phyloP scores from a whole-genome alignment of 2,888 invertebrate species.

The Aphodius granarius region DNA sequence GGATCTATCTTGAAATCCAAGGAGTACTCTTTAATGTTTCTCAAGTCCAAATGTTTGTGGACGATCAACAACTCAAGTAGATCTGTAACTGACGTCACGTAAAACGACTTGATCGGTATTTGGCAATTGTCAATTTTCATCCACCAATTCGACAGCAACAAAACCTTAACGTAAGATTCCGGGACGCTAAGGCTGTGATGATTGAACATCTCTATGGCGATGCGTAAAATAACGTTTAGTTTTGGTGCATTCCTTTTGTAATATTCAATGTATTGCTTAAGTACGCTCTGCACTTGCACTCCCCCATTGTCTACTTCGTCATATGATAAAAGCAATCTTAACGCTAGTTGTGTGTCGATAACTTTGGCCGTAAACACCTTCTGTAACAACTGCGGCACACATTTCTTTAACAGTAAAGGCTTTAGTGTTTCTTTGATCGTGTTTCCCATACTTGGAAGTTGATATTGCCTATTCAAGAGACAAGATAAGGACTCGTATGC shows the following conservation, averaged over 20 bases:
- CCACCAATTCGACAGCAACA: conserved; percentile 44
- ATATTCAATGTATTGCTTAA: conserved; percentile 42
- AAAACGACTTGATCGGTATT: conserved; percentile 41
- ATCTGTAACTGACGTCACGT: conserved; percentile 30
- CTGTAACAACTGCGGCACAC: conserved; percentile 45
- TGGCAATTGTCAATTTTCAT: conserved; percentile 33
- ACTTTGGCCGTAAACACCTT: conserved; percentile 46
- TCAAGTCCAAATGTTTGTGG: conserved; percentile 19
- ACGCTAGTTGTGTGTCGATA: conserved; percentile 49
- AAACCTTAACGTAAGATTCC: conserved; percentile 30
- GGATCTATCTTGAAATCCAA: conserved; percentile 51
- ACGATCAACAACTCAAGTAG: conserved; percentile 35
- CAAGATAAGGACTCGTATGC: background rate
- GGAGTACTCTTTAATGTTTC: conserved; percentile 53
- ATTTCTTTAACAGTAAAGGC: conserved; percentile 18
- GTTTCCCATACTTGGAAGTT: background rate
- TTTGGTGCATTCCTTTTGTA: conserved; percentile 34
- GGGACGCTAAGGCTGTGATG: conserved; percentile 29
- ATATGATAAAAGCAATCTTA: conserved; percentile 45
- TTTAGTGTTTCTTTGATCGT: background rate
- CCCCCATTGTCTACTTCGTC: conserved; percentile 30
- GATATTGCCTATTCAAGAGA: background rate
- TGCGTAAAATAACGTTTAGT: conserved; percentile 12
- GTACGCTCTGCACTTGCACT: conserved; percentile 33
- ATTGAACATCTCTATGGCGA: conserved; percentile 37